These are phyloP conservation scores for Rhamnusium bicolor DNA, from an alignment of 2,888 invertebrate genomes.

Conservation along the genomic window DNA sequence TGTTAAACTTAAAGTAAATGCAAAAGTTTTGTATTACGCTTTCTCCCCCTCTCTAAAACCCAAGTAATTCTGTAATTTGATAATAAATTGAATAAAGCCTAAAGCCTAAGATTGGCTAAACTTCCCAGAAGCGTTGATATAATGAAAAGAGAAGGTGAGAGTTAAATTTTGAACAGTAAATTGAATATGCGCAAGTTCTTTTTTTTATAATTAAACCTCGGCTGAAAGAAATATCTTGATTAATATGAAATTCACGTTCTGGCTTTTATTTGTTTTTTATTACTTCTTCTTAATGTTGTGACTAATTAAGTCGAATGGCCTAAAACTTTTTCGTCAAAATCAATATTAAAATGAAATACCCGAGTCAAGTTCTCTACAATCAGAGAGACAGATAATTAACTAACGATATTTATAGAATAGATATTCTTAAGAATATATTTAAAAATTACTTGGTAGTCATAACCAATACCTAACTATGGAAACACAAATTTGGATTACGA, in stretches of 20 bases:
- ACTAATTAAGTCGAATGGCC: constrained; percentile 2
- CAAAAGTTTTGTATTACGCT: constrained; percentile 37
- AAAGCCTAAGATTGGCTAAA: constrained; percentile 37
- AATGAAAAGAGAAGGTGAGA: constrained; percentile 16
- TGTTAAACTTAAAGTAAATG: constrained; percentile 29
- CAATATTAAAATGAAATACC: not conserved
- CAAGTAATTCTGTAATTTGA: constrained; percentile 42
- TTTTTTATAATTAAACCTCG: constrained; percentile 9
- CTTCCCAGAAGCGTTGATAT: constrained; percentile 23
- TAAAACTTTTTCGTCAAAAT: not conserved
- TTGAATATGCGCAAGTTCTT: constrained; percentile 18
- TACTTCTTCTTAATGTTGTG: constrained; percentile 1
- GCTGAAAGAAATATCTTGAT: not conserved
- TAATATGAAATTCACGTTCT: constrained; percentile 8
- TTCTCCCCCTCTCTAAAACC: constrained; percentile 31
- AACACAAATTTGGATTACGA: too few relatives aligned
- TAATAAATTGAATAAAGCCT: constrained; percentile 43
- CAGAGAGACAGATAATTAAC: not conserved
- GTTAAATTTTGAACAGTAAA: constrained; percentile 39
- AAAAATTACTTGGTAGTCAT: too few relatives aligned
- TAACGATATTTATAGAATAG: not conserved
- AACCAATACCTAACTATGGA: too few relatives aligned
- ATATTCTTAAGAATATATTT: too few relatives aligned
- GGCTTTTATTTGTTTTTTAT: constrained; percentile 8
- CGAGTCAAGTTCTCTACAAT: not conserved